Evolutionary conservation across 2,797 vertebrate species (phyloP).

Genomic region (Ctenopoma kingsleyae): DNA sequence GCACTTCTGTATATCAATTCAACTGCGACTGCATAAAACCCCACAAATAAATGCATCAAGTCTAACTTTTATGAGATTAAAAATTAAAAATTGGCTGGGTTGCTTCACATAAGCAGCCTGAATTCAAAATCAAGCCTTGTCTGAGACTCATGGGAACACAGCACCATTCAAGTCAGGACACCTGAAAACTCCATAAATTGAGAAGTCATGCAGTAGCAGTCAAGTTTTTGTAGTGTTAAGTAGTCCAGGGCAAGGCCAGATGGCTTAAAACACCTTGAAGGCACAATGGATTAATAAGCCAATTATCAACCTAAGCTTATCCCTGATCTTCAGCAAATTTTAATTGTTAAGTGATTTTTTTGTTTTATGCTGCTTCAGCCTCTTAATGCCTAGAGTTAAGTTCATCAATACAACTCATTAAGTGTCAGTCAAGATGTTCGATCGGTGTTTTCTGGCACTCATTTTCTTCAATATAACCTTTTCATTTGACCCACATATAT

Average conservation of each 20-base stretch:
- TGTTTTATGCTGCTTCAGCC: constrained; percentile 36
- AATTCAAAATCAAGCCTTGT: constrained; percentile 17
- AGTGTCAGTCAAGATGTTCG: neutral
- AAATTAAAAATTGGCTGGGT: neutral
- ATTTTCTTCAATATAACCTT: neutral
- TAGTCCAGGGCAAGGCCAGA: constrained; percentile 64
- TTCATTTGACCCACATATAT: constrained; percentile 23
- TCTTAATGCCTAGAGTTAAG: constrained; percentile 5
- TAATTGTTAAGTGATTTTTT: constrained; percentile 6
- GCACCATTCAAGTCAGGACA: constrained; percentile 47
- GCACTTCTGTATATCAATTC: neutral
- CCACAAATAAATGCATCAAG: neutral
- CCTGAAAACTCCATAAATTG: constrained; percentile 20
- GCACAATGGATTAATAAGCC: constrained; percentile 71
- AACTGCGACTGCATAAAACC: constrained; percentile 8
- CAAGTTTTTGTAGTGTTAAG: constrained; percentile 33
- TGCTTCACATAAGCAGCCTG: neutral
- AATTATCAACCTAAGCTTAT: constrained; percentile 52
- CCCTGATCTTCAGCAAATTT: constrained; percentile 34
- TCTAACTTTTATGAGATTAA: neutral
- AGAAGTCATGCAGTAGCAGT: constrained; percentile 53
- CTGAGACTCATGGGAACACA: constrained; percentile 21
- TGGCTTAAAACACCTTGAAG: constrained; percentile 71
- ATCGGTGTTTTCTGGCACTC: constrained; percentile 9
- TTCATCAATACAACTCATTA: constrained; percentile 10